These are phyloP conservation scores for Dolichotis patagonum DNA, from an alignment of 2,113 vertebrate species.

Conservation along the genomic window DNA sequence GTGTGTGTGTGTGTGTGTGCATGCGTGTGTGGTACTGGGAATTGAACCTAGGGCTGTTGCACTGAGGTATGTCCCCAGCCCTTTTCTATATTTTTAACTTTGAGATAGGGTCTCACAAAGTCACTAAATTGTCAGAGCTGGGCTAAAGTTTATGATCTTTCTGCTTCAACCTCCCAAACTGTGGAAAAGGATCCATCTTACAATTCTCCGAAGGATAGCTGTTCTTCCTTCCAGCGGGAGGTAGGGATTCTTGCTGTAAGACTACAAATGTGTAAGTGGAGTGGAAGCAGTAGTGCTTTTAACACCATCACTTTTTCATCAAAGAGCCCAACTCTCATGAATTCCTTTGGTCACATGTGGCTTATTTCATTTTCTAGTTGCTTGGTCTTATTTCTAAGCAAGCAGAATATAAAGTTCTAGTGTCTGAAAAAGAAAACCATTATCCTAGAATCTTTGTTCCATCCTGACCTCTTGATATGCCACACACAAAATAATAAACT, in stretches of 20 bases:
- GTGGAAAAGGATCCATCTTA: not conserved
- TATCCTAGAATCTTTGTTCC: constrained; percentile 4
- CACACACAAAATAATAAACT: constrained; percentile 43
- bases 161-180: not conserved
- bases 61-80: not conserved
- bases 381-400: not conserved
- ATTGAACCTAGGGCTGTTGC: not conserved
- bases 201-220: not conserved
- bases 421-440: not conserved
- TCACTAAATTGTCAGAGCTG: not conserved
- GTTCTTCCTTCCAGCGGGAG: not conserved
- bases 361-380: not conserved
- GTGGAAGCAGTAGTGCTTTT: not conserved
- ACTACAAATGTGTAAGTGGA: not conserved
- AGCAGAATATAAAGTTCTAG: constrained; percentile 16
- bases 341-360: not conserved
- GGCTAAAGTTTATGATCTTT: not conserved
- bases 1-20: not conserved
- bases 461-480: not conserved
- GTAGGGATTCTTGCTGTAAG: not conserved
- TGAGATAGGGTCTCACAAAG: not conserved
- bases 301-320: not conserved
- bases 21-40: not conserved
- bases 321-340: not conserved
- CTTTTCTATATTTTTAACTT: not conserved